Base-by-base conservation (phyloP, 1,140 invertebrate species). In the Stegodyphus dumicola region DNA sequence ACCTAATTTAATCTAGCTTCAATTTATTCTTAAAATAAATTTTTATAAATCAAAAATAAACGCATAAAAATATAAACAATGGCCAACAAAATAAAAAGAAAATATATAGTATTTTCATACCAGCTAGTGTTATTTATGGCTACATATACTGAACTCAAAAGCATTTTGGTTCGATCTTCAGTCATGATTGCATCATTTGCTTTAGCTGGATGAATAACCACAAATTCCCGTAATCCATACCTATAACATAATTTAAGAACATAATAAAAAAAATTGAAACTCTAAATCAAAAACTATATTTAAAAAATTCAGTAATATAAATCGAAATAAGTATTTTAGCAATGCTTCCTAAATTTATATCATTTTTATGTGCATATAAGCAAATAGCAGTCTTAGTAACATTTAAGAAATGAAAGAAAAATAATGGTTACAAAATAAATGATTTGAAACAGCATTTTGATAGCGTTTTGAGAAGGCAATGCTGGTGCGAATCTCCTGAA, bases 141-240 rank as follows among this genome's bases (percentile, higher is more conserved):
- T 87, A 98, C 95, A 70, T 93, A 93, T 13, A 95, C 90, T 15
- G 96, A 96, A 90, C 97, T 98, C 56, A 97, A 90, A 6, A 98
- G 91, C 85, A 97, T 92, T 92, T 96, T 97, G 60, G 95, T 94
- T 89, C 94, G 92, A 86, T 95, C 96, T 88, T 97, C 95, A 87
- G 94, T 94, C 2, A 92, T 92, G 84, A 97, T 93, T 52, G 89
- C 88, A 64, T 93, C 92, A 79, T 89, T 89, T 83, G 89, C 90
- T 87, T 33, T 84, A 5, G 90, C 89, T 11, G 96, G 94, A 87
- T 92, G 92, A 64, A 98, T 90, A 77, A 97, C 93, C 65, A 97
- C 90, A 91, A 97, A 98, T 88, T 97, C 93, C 89, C 94, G 93
- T 10, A 98, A 88, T 0, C 96, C 96, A 91, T 95, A 98, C 92